Percentiles rank a stretch among this genome's conserved stretches.
Evolutionary conservation across 2,113 vertebrate genomes (phyloP).

Genomic region (Lophotis ruficrista): DNA sequence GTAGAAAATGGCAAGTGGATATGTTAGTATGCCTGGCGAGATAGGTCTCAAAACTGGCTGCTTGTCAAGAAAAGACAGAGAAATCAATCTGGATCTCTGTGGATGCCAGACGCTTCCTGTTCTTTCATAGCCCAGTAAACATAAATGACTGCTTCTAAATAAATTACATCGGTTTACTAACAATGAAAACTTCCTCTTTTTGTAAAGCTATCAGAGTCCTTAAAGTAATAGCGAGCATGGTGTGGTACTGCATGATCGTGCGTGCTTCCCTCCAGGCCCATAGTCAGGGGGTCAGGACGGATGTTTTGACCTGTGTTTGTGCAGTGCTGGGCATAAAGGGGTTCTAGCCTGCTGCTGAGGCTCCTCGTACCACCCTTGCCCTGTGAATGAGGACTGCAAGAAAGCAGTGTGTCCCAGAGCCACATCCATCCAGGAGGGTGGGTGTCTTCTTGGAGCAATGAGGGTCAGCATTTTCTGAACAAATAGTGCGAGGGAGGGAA

Average conservation of each 20-base stretch:
- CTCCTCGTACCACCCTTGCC: not conserved
- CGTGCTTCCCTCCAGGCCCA: rapidly evolving
- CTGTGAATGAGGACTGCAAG: not conserved
- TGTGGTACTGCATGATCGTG: not conserved
- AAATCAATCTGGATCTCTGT: slow-evolving; percentile 63
- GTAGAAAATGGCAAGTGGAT: not conserved
- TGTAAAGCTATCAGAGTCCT: not conserved
- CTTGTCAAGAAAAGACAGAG: slow-evolving; percentile 48
- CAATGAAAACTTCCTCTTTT: slow-evolving; percentile 32
- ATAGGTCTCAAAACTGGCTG: slow-evolving; percentile 51
- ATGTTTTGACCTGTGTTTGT: not conserved
- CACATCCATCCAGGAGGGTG: rapidly evolving
- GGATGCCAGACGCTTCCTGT: slow-evolving; percentile 57
- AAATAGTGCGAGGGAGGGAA: not conserved
- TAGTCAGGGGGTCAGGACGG: not conserved
- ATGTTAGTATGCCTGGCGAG: slow-evolving; percentile 24
- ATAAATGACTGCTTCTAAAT: slow-evolving; percentile 61
- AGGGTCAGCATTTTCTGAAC: not conserved
- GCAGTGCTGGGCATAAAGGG: not conserved
- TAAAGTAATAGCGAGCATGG: not conserved
- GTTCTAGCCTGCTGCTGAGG: not conserved
- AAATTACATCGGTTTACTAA: slow-evolving; percentile 49
- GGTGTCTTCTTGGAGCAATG: not conserved
- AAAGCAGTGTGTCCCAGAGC: not conserved
- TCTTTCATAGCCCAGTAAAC: slow-evolving; percentile 64